Percentiles rank a stretch among this genome's conserved stretches.
Conservation (phyloP, 2,888 invertebrate species). For the Diachrysia chrysitis region DNA sequence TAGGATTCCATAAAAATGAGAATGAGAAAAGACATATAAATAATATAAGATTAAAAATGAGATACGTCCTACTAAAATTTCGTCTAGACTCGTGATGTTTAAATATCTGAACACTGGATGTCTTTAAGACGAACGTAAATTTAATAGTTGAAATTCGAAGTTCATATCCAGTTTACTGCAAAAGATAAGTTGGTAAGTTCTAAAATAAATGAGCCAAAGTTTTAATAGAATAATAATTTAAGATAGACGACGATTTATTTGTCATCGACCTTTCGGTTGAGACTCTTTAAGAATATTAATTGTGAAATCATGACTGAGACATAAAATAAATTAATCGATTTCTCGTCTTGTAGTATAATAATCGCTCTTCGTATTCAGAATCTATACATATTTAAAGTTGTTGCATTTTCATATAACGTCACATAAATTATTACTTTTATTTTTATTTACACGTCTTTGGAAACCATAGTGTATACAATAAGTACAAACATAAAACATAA, state of each 20-base stretch:
- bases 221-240: slow-evolving; percentile 44
- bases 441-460: too few species aligned
- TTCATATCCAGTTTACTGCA: slow-evolving; percentile 48
- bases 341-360: neutral
- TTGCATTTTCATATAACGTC: neutral
- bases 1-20: too few species aligned
- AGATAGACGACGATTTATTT: slow-evolving; percentile 49
- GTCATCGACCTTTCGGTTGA: slow-evolving; percentile 48
- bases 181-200: slow-evolving; percentile 46
- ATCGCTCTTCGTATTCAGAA: neutral
- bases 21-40: too few species aligned
- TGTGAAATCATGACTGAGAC: slow-evolving; percentile 19
- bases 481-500: too few species aligned
- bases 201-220: slow-evolving; percentile 50
- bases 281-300: slow-evolving; percentile 44
- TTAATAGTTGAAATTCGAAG: slow-evolving; percentile 44
- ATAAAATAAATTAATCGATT: neutral
- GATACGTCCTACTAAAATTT: too few species aligned
- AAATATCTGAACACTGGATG: slow-evolving; percentile 26
- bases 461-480: too few species aligned
- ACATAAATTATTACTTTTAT: too few species aligned
- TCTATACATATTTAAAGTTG: neutral
- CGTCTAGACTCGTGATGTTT: slow-evolving; percentile 35
- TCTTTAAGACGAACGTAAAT: slow-evolving; percentile 48
- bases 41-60: too few species aligned